Conservation (phyloP, 2,888 invertebrate species). For the Galerucella calmariensis region DNA sequence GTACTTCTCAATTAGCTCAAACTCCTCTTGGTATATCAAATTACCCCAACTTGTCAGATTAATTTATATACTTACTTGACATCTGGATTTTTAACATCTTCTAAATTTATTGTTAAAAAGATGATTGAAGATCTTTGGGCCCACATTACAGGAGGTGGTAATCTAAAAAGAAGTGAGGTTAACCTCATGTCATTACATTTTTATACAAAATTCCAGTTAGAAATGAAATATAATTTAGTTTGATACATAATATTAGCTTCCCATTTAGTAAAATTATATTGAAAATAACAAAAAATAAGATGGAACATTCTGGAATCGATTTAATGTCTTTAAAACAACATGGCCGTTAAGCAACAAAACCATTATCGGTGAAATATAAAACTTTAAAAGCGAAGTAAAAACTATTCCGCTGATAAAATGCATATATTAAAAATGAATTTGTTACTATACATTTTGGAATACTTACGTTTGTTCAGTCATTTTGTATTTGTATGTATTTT, state of each 20-base stretch:
- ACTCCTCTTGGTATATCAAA: no score
- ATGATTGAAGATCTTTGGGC: conserved; percentile 88
- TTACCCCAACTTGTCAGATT: background rate
- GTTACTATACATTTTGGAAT: conserved; percentile 9
- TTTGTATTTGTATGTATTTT: conserved; percentile 41
- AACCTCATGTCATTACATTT: conserved; percentile 25
- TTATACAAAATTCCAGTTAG: background rate
- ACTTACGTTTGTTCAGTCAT: conserved; percentile 59
- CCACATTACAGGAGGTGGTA: conserved; percentile 91
- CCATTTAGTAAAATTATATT: background rate
- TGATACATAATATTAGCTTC: background rate
- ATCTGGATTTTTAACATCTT: conserved; percentile 86
- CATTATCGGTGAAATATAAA: conserved; percentile 9
- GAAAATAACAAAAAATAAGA: background rate
- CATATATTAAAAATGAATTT: background rate
- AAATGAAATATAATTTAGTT: background rate
- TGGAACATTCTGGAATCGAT: conserved; percentile 59
- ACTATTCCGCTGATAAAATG: background rate
- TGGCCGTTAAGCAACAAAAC: conserved; percentile 52
- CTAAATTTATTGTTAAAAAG: conserved; percentile 90
- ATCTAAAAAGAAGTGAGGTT: conserved; percentile 64
- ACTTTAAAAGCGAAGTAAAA: background rate
- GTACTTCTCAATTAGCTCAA: no score
- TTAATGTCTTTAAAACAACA: conserved; percentile 54
- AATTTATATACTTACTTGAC: conserved; percentile 72